These are phyloP conservation scores for Pipra filicauda DNA, from an alignment of 2,113 vertebrate genomes.

Conservation along the genomic window DNA sequence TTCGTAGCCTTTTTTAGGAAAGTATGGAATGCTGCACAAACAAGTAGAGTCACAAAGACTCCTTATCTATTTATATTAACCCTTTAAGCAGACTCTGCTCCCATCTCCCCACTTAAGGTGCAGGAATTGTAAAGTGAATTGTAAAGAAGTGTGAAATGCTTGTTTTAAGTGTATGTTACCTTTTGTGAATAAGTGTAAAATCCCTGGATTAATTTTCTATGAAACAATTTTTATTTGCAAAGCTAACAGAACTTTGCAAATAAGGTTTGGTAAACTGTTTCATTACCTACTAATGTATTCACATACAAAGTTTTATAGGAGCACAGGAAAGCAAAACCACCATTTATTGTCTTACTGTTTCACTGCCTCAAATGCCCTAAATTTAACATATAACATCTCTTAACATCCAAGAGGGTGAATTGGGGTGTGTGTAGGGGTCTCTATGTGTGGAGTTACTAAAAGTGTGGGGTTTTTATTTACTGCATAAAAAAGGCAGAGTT, in stretches of 20 bases:
- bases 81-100: background rate
- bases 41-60: conserved; percentile 39
- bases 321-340: background rate
- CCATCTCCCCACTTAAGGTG: background rate
- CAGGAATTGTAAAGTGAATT: conserved; percentile 2
- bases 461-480: background rate
- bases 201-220: background rate
- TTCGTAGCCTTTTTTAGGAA: conserved; percentile 19
- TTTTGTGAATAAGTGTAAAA: conserved; percentile 11
- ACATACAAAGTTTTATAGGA: background rate
- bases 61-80: conserved; percentile 31
- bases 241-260: background rate
- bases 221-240: background rate
- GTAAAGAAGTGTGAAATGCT: background rate
- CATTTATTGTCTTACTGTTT: background rate
- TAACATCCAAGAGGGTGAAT: background rate
- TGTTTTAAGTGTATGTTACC: background rate
- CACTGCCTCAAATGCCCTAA: background rate
- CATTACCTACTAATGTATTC: background rate
- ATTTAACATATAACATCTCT: background rate
- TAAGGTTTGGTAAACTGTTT: background rate
- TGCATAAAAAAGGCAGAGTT: background rate
- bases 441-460: background rate
- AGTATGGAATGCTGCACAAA: conserved; percentile 48
- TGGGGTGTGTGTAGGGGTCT: background rate